phyloP scores from a whole-genome alignment of 2,888 invertebrate genomes.

The Onchidella celtica region DNA sequence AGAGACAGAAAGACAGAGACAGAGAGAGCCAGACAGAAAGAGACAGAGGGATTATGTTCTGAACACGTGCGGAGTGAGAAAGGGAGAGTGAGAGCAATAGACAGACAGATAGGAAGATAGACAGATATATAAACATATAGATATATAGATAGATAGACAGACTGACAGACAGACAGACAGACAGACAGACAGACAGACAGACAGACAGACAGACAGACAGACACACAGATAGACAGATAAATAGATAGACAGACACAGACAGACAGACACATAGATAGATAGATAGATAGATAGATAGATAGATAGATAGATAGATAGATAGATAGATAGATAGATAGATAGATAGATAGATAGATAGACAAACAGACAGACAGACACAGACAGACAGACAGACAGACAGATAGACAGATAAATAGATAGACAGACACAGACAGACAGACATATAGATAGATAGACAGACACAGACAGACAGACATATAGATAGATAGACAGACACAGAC shows the following conservation, averaged over 20 bases:
- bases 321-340: no score
- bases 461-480: no score
- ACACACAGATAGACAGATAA: not conserved
- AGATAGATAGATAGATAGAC: no score
- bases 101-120: not conserved
- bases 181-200: no score
- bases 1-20: conserved; percentile 8
- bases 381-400: no score
- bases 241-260: conserved; percentile 4
- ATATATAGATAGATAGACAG: not conserved
- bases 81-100: conserved; percentile 6
- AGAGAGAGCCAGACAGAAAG: not conserved
- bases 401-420: no score
- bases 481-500: no score
- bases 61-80: not conserved
- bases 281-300: no score
- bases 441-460: no score
- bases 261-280: conserved; percentile 12
- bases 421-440: no score
- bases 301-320: no score
- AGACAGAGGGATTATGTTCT: not conserved
- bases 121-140: not conserved
- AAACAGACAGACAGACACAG: no score
- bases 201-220: not conserved
- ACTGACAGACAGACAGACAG: conserved; percentile 4